phyloP scores from a whole-genome alignment of 2,888 invertebrate species.

The Dryococelus australis region DNA sequence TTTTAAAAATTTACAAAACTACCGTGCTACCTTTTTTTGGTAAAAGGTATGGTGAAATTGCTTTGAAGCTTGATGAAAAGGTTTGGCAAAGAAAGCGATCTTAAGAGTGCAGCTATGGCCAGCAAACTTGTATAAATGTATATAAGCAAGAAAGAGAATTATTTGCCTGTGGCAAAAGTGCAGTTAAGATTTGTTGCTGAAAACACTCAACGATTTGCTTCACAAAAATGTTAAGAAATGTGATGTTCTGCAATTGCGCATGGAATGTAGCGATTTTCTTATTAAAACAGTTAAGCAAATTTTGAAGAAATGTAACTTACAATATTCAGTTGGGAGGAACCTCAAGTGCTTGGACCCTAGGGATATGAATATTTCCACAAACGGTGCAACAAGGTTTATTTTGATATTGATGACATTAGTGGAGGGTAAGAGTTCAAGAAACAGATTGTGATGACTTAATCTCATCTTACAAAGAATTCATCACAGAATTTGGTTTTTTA shows the following conservation, averaged over 20 bases:
- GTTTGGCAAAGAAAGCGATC: not conserved
- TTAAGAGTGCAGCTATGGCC: not conserved
- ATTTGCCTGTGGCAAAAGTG: not conserved
- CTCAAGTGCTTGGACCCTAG: not conserved
- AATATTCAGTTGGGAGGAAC: not conserved
- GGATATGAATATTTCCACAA: not conserved
- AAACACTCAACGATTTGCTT: not conserved
- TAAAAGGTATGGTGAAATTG: not conserved
- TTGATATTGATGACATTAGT: not conserved
- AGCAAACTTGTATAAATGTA: not conserved
- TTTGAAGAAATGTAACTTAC: not conserved
- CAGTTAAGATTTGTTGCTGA: not conserved
- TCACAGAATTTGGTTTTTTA: slow-evolving; percentile 4
- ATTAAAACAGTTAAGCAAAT: not conserved
- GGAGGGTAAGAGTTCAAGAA: slow-evolving; percentile 13
- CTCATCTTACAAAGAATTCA: slow-evolving; percentile 19
- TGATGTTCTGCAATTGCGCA: not conserved
- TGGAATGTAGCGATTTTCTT: slow-evolving; percentile 4
- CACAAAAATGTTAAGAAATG: not conserved
- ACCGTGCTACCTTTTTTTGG: not conserved
- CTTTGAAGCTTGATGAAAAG: not conserved
- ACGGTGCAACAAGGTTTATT: slow-evolving; percentile 13
- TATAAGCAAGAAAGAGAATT: not conserved
- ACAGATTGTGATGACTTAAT: slow-evolving; percentile 26
- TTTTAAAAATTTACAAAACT: not conserved